Evolutionary conservation across 2,113 vertebrate genomes (phyloP).

Genomic region (Menura novaehollandiae): DNA sequence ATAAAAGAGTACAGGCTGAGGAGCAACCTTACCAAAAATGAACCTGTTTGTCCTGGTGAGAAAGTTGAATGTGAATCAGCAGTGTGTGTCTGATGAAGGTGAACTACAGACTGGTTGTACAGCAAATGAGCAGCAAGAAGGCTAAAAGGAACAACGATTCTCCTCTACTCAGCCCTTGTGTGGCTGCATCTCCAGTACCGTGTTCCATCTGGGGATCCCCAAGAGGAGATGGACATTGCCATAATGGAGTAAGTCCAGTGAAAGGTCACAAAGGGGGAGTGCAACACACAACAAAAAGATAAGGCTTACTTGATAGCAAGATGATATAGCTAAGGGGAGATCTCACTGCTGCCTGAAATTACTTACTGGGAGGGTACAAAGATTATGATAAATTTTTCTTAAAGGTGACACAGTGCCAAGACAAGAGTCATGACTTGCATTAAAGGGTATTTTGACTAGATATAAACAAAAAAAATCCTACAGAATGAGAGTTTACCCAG

Average conservation of each 20-base stretch:
- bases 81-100: neutral
- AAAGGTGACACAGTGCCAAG: neutral
- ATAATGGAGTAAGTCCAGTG: neutral
- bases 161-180: neutral
- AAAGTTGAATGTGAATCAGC: neutral
- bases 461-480: neutral
- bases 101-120: neutral
- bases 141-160: neutral
- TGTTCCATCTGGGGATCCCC: neutral
- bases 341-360: neutral
- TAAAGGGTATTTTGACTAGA: neutral
- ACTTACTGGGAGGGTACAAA: neutral
- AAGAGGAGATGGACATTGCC: neutral
- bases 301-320: neutral
- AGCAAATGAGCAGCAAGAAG: neutral
- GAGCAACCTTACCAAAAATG: neutral
- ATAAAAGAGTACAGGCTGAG: neutral
- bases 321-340: neutral
- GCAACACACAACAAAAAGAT: neutral
- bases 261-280: neutral
- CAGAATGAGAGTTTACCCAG: neutral
- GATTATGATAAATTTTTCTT: neutral
- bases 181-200: neutral
- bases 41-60: neutral
- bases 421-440: neutral